Evolutionary conservation across 2,113 vertebrate genomes (phyloP).

Genomic region (Gymnocephalus cernua): DNA sequence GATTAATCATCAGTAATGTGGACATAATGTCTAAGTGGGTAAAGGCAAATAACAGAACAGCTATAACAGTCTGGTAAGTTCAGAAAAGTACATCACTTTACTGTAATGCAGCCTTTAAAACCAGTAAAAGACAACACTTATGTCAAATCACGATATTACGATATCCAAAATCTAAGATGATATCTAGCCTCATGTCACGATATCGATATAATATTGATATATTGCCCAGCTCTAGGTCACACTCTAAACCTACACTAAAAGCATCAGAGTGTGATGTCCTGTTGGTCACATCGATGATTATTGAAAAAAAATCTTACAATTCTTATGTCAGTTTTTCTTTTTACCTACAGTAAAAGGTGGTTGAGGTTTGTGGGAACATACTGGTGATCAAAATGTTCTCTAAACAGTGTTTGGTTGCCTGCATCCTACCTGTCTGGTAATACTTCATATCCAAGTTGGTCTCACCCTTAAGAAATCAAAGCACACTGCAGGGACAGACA

Average conservation of each 20-base stretch:
- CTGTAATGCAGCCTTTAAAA: too few relatives aligned
- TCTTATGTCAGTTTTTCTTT: background rate
- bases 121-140: too few relatives aligned
- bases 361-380: background rate
- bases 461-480: background rate
- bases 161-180: too few relatives aligned
- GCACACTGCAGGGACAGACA: background rate
- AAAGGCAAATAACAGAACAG: too few relatives aligned
- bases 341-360: background rate
- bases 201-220: too few relatives aligned
- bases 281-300: background rate
- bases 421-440: background rate
- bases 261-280: background rate
- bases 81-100: too few relatives aligned
- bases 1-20: too few relatives aligned
- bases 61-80: too few relatives aligned
- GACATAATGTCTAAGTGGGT: too few relatives aligned
- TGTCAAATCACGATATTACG: too few relatives aligned
- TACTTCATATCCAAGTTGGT: background rate
- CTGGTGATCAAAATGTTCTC: background rate
- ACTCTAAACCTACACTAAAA: background rate
- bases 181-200: too few relatives aligned
- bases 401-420: background rate
- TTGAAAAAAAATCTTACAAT: background rate
- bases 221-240: too few relatives aligned